Evolutionary conservation across 64 coral and sea anemone genomes (phyloP).

Genomic region (Stichodactyla mertensii): DNA sequence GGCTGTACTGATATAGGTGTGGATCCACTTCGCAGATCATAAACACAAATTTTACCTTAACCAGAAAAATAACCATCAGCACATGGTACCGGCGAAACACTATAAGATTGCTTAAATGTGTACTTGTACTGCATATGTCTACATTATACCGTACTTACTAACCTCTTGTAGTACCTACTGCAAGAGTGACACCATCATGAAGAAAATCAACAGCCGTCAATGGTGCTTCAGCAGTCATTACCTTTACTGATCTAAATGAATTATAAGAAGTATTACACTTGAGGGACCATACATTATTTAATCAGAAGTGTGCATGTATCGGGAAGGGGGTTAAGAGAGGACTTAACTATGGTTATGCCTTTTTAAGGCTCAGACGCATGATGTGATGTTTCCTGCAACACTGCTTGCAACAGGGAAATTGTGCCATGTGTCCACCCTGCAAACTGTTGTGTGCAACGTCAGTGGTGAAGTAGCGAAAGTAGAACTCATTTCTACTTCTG

Average conservation of each 20-base stretch:
- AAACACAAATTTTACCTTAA: conserved; percentile 79
- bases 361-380: no score
- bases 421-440: no score
- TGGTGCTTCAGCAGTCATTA: conserved; percentile 78
- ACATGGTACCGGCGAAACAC: no score
- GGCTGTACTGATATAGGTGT: conserved; percentile 54
- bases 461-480: no score
- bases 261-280: background rate
- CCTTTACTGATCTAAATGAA: conserved; percentile 70
- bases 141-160: background rate
- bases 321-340: no score
- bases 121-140: background rate
- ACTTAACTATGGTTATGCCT: no score
- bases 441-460: no score
- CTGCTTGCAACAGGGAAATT: no score
- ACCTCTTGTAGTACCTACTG: conserved; percentile 90
- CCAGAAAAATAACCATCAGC: background rate
- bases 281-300: background rate
- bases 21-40: conserved; percentile 86
- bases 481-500: no score
- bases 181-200: conserved; percentile 90
- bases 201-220: conserved; percentile 87
- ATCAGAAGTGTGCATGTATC: no score
- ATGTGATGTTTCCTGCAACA: no score
- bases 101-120: no score